Percentiles rank a stretch among this genome's conserved stretches.
phyloP scores from a whole-genome alignment of 2,797 vertebrate species.

The Gorsachius magnificus region DNA sequence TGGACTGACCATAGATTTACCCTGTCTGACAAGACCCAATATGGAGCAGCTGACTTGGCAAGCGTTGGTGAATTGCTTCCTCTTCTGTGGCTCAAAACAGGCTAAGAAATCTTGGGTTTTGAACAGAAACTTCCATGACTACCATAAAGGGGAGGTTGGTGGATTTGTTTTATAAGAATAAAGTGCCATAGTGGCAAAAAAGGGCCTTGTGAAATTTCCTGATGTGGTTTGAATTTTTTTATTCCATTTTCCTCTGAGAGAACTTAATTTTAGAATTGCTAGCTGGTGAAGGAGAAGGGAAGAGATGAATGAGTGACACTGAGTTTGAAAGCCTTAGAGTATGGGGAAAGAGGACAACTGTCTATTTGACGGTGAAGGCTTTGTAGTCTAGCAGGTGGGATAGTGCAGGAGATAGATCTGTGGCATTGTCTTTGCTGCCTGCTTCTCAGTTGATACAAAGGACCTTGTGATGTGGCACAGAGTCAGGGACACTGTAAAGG shows the following conservation, averaged over 20 bases:
- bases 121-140: neutral
- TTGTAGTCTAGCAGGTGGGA: neutral
- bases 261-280: neutral
- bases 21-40: neutral
- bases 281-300: neutral
- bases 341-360: neutral
- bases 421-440: neutral
- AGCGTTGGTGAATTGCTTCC: conserved; percentile 13
- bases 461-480: neutral
- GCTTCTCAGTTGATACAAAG: neutral
- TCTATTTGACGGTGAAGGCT: neutral
- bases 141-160: neutral
- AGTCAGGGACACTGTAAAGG: neutral
- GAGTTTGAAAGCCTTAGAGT: neutral
- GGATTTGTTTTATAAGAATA: neutral
- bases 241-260: neutral
- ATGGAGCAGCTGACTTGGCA: conserved; percentile 9
- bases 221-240: neutral
- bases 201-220: neutral
- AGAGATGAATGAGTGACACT: neutral
- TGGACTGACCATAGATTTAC: neutral
- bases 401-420: neutral
- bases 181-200: neutral
- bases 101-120: neutral
- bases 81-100: neutral